Evolutionary conservation across 2,797 vertebrate species (phyloP), one percentile per base, ranked within the genome.

Genomic region (Darevskia mixta): DNA sequence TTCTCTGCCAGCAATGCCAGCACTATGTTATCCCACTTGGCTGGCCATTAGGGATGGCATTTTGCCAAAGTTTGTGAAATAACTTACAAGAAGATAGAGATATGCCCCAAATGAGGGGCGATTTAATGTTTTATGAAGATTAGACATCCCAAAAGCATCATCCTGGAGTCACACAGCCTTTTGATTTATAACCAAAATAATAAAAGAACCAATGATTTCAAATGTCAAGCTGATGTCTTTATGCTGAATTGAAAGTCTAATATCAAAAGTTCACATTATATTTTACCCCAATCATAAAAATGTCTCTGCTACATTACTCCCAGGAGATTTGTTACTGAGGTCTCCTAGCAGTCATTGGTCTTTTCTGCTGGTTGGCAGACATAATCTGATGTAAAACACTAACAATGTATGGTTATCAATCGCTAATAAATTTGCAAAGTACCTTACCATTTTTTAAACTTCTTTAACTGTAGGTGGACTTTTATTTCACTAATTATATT

Each of bases 21-120:
- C 18, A 32, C 11, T 79, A 49, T 41, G n/a, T 71, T 69, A 11
- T 72, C 32, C 23, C 11, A 29, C 25, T 78, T 35, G 23, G 13
- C 13, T 69, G 20, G n/a, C n/a, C 85, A 87, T 55, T 88, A 83
- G 90, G 45, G 15, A 0, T 3, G 86, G 69, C 32, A 18, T 82
- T 71, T 87, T 76, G 41, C 61, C 45, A 89, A 91, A 73, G 11
- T 10, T 92, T 78, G 32, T 69, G 27, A 90, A 96, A 91, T 77
- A 0, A 80, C n/a, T 32, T 83, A 78, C 78, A 75, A 41, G 7
- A 55, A 86, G 58, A 3, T 0, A 9, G 87, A 82, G 88, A 88
- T 29, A 25, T 29, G 49, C 85, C 72, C 87, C 94, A 88, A 0
- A 83, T 73, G 77, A 71, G 43, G 41, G 55, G 88, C 81, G 38